phyloP scores from a whole-genome alignment of 30 jellyfish, hydroid and myxozoan genomes.

The Haliclystus octoradiatus region DNA sequence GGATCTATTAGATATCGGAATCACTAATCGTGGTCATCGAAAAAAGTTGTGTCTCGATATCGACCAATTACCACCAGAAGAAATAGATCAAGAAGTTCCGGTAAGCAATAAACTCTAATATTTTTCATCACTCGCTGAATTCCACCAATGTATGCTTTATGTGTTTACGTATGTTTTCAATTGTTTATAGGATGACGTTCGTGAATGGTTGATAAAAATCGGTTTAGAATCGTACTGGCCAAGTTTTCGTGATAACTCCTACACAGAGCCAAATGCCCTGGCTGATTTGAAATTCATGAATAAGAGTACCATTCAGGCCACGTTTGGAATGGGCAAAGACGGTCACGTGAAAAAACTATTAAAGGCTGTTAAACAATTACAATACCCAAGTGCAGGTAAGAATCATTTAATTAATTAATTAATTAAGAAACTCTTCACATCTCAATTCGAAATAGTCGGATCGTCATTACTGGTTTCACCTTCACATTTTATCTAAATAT shows the following conservation, averaged over 20 bases:
- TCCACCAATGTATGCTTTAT: too few relatives aligned
- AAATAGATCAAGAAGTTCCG: conserved; percentile 85
- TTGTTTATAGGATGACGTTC: conserved; percentile 65
- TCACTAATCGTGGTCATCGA: conserved; percentile 87
- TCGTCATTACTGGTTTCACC: too few relatives aligned
- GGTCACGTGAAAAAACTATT: conserved; percentile 66
- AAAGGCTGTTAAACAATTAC: conserved; percentile 66
- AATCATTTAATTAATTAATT: neutral
- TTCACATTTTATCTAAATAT: too few relatives aligned
- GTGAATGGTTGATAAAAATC: conserved; percentile 70
- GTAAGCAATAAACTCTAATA: too few relatives aligned
- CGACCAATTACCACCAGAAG: conserved; percentile 91
- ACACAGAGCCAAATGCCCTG: conserved; percentile 88
- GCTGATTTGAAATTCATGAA: conserved; percentile 89
- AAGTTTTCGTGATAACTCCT: conserved; percentile 55
- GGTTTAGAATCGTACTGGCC: conserved; percentile 96
- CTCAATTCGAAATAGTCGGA: neutral
- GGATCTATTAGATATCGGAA: conserved; percentile 80
- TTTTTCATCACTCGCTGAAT: too few relatives aligned
- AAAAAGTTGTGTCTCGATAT: conserved; percentile 44
- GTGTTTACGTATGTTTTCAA: too few relatives aligned
- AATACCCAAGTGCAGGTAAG: conserved; percentile 86
- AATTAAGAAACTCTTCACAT: too few relatives aligned
- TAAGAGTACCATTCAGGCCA: conserved; percentile 24
- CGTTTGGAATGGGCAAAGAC: conserved; percentile 62